These are phyloP conservation scores for Huso huso DNA, from an alignment of 2,797 vertebrate species.

Conservation along the genomic window DNA sequence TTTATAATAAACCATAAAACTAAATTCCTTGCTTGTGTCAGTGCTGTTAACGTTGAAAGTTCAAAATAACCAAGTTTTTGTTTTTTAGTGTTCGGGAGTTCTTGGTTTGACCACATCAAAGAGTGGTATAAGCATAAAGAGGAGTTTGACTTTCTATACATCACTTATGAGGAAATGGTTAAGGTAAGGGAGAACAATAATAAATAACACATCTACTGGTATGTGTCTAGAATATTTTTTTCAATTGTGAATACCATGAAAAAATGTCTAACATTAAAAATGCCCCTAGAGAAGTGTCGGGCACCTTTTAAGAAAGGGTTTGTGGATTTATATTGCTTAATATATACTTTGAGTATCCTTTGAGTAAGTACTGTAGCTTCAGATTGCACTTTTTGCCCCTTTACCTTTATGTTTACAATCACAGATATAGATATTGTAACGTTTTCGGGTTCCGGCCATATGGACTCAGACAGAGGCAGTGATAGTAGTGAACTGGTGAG, in stretches of 20 bases:
- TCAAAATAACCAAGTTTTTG: background rate
- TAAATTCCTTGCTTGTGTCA: background rate
- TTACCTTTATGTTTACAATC: too few relatives aligned
- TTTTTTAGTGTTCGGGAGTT: constrained; percentile 16
- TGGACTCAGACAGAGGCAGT: too few relatives aligned
- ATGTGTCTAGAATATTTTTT: background rate
- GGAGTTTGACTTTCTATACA: constrained; percentile 43
- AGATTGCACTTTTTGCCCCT: too few relatives aligned
- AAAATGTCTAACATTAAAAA: too few relatives aligned
- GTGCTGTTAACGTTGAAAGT: background rate
- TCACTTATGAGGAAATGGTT: constrained; percentile 43
- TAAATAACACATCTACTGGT: background rate
- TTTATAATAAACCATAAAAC: background rate
- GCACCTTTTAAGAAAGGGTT: too few relatives aligned
- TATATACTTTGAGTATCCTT: too few relatives aligned
- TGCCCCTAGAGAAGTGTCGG: too few relatives aligned
- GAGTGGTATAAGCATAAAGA: constrained; percentile 38
- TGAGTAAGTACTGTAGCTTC: too few relatives aligned
- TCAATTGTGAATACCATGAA: background rate
- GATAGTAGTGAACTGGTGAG: too few relatives aligned
- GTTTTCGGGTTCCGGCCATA: too few relatives aligned
- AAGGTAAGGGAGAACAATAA: constrained; percentile 32
- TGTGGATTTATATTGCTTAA: too few relatives aligned
- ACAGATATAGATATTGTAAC: too few relatives aligned
- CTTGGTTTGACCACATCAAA: constrained; percentile 38